These are phyloP conservation scores for Agrochola macilenta DNA, from an alignment of 2,888 invertebrate species.

Conservation along the genomic window DNA sequence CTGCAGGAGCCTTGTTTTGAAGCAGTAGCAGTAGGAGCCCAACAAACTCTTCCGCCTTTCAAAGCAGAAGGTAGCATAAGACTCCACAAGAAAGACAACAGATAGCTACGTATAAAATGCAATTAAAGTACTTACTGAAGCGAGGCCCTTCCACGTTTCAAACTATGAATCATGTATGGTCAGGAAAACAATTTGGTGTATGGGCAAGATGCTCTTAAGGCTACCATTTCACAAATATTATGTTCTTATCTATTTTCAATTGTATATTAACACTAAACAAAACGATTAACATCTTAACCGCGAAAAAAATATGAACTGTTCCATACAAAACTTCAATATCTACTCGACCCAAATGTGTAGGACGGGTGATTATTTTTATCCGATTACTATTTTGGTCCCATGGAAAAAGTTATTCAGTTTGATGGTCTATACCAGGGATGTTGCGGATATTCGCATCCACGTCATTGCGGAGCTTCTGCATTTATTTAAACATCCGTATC, in stretches of 20 bases:
- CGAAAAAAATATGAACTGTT: no score
- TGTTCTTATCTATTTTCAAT: background rate
- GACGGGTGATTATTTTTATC: background rate
- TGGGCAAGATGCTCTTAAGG: background rate
- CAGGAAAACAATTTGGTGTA: background rate
- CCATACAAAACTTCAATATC: no score
- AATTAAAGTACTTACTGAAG: slow-evolving; percentile 12
- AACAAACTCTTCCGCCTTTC: background rate
- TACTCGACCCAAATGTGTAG: background rate
- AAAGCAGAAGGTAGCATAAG: background rate
- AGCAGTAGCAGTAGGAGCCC: background rate
- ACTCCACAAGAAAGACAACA: background rate
- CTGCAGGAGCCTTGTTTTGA: background rate
- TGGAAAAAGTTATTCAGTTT: background rate
- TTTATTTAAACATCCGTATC: no score
- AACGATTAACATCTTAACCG: background rate
- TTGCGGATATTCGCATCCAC: no score
- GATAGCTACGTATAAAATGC: background rate
- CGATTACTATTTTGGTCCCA: background rate
- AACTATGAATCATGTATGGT: slow-evolving; percentile 7
- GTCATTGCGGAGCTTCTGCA: no score
- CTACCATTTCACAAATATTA: background rate
- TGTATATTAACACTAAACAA: background rate
- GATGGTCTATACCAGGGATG: no score
- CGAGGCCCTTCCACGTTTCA: background rate